These are phyloP conservation scores for Eupithecia dodoneata DNA, from an alignment of 2,888 invertebrate species.

Conservation along the genomic window DNA sequence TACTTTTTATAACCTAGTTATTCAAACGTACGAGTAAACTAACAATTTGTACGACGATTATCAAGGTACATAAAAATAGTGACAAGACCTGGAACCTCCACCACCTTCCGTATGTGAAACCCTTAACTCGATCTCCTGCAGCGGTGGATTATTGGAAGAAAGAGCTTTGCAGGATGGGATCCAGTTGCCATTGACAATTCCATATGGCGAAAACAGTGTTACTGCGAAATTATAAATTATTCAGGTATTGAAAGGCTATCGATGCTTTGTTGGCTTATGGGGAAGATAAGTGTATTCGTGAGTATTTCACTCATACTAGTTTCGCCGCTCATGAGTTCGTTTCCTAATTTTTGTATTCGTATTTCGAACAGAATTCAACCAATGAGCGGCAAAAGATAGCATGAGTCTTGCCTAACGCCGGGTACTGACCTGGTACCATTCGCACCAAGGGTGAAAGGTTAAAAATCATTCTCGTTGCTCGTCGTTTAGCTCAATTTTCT, in stretches of 20 bases:
- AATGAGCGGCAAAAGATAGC: no score
- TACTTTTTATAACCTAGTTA: no score
- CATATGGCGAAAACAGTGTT: slow-evolving; percentile 53
- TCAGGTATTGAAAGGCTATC: slow-evolving; percentile 31
- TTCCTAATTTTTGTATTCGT: background rate
- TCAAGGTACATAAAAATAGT: background rate
- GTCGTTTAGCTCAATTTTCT: no score
- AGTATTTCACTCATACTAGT: background rate
- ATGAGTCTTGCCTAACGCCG: no score
- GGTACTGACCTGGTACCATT: no score
- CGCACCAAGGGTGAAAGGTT: no score
- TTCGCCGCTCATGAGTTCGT: background rate
- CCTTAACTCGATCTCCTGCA: slow-evolving; percentile 57
- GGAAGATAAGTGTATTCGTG: background rate
- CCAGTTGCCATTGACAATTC: slow-evolving; percentile 59
- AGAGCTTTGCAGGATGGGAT: slow-evolving; percentile 53
- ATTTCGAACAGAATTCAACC: background rate
- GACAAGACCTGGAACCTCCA: background rate
- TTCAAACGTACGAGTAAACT: no score
- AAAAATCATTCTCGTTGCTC: no score
- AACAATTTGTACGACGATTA: background rate
- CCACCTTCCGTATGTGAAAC: background rate
- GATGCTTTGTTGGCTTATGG: background rate
- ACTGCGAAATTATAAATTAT: slow-evolving; percentile 67
- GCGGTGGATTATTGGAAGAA: slow-evolving; percentile 71